phyloP scores from a whole-genome alignment of 1,140 invertebrate species.

The Bombus confusus region DNA sequence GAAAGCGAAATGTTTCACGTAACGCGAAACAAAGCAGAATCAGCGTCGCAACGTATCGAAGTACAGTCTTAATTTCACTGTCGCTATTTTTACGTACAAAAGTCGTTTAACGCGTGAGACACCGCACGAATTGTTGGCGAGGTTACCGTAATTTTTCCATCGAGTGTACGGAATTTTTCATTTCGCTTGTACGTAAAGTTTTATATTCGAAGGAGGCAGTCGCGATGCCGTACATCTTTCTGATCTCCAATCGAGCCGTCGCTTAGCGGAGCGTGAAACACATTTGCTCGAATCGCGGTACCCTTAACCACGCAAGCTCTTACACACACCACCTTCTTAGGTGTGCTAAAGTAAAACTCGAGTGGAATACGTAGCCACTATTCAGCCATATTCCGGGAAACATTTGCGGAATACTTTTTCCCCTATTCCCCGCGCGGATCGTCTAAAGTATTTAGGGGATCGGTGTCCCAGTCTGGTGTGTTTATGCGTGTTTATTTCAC shows the following conservation, averaged over 20 bases:
- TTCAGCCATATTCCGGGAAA: constrained; percentile 33
- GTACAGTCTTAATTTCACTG: background rate
- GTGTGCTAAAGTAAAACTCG: constrained; percentile 53
- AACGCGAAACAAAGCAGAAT: no score
- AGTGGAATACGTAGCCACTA: constrained; percentile 40
- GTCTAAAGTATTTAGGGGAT: constrained; percentile 11
- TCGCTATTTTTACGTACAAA: no score
- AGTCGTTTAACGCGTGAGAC: background rate
- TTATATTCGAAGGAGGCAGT: constrained; percentile 73
- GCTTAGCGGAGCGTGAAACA: constrained; percentile 81
- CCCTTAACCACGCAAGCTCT: constrained; percentile 74
- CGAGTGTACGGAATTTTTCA: constrained; percentile 68
- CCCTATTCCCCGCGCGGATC: constrained; percentile 9
- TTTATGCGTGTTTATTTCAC: background rate
- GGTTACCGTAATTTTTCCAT: background rate
- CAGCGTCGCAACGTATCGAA: background rate
- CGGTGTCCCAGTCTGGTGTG: background rate
- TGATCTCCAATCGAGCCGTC: constrained; percentile 80
- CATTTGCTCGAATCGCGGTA: constrained; percentile 78
- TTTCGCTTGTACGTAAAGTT: constrained; percentile 68
- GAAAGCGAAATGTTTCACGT: no score
- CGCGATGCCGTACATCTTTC: constrained; percentile 75
- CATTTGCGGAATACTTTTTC: constrained; percentile 30
- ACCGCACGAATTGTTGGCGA: background rate
- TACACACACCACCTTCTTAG: background rate